Base-by-base conservation (phyloP, 2,113 vertebrate genomes). In the Monopterus albus region DNA sequence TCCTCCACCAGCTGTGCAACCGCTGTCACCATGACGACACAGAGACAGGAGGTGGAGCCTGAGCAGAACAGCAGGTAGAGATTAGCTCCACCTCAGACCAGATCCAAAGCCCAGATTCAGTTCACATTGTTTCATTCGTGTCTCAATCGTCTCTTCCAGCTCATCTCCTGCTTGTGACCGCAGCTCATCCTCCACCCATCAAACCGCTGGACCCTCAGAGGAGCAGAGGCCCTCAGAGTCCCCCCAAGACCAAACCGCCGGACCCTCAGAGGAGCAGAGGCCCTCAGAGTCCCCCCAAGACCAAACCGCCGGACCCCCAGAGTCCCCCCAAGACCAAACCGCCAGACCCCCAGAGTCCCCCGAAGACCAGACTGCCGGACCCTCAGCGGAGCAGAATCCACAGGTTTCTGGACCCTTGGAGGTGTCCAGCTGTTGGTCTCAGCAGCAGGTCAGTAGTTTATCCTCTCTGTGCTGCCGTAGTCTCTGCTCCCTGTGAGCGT, bases 1-100 rank as follows among this genome's bases (percentile, higher is more conserved):
- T 75, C 62, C 12, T 33, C 64, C 17, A 78, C 89, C 7, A 26
- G 64, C 29, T 84, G 90, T 15, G 80, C 10, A 23, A 26, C 69
- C 6, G 26, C 70, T 7, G 20, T 42, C 25, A 26, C 60, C 40
- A 13, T n/a, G 56, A 23, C 10, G 1, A 52, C 1, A 0, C 35
- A 11, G 25, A 18, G 0, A 10, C 11, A 50, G 38, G 35, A 53
- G 50, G 14, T 1, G 2, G 72, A 58, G 51, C 51, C 62, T 26
- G 38, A 56, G 21, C 33, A 33, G 20, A 49, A 47, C 4, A 31
- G 57, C 83, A 86, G 81, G 87, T 88, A 65, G 4, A 49, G 36
- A 7, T 10, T 18, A 17, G 25, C 1, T 26, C 11, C 26, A 14
- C n/a, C 1, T 23, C 9, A 29, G 25, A 46, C 26, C 53, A 31